These are phyloP conservation scores for Donacobius atricapilla DNA, from an alignment of 2,113 vertebrate genomes.

Conservation along the genomic window DNA sequence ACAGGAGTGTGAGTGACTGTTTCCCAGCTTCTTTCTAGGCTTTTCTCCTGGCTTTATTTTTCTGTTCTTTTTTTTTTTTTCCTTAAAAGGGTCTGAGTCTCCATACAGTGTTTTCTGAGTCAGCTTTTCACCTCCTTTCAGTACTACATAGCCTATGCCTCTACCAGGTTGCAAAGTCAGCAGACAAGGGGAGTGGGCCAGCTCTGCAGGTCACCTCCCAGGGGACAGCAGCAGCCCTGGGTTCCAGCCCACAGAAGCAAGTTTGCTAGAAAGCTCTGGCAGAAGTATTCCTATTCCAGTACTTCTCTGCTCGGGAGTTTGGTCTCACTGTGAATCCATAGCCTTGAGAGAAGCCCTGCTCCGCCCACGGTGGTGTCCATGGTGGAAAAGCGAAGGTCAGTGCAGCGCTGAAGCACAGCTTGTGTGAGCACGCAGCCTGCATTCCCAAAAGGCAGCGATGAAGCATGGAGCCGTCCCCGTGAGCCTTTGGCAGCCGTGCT, in stretches of 20 bases:
- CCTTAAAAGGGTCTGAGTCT: not conserved
- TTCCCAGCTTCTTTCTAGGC: not conserved
- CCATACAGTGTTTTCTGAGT: not conserved
- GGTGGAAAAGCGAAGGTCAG: not conserved
- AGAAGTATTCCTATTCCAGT: not conserved
- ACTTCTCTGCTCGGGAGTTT: not conserved
- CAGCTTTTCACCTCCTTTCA: not conserved
- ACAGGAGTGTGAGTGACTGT: not conserved
- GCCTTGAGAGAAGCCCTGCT: not conserved
- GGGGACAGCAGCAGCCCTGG: not conserved
- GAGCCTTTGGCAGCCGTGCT: not conserved
- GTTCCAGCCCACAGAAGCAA: not conserved
- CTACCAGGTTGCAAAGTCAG: not conserved
- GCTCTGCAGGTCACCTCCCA: not conserved
- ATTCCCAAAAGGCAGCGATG: not conserved
- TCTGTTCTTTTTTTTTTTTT: not conserved
- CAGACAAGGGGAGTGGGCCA: not conserved
- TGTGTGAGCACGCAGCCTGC: not conserved
- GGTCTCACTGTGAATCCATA: not conserved
- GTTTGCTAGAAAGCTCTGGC: not conserved
- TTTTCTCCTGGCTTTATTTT: not conserved
- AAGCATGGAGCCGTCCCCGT: not conserved
- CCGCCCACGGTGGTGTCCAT: fast-evolving
- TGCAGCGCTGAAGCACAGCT: not conserved
- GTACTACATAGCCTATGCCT: not conserved